Percentiles rank a stretch among this genome's conserved stretches.
These are phyloP conservation scores for Limnephilus auricula DNA, from an alignment of 2,888 invertebrate genomes.

Conservation along the genomic window DNA sequence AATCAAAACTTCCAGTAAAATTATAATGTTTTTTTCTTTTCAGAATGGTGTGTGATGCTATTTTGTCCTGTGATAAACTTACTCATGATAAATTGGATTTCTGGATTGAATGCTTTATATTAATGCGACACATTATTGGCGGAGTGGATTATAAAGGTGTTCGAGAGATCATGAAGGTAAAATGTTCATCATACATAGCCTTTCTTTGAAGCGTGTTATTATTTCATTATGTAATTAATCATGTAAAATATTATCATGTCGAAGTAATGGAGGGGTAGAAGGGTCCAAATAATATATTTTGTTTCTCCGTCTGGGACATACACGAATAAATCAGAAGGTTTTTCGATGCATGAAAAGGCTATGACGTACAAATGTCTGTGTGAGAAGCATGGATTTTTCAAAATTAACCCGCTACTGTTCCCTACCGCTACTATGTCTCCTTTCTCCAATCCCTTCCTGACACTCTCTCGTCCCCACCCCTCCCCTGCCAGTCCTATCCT, in stretches of 20 bases:
- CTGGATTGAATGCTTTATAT: constrained; percentile 92
- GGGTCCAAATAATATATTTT: background rate
- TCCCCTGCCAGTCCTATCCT: no score
- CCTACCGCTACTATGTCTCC: no score
- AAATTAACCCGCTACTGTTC: no score
- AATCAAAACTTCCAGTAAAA: background rate
- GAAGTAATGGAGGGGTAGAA: background rate
- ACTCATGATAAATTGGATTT: constrained; percentile 88
- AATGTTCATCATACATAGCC: constrained; percentile 46
- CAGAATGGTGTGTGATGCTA: constrained; percentile 91
- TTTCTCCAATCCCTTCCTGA: no score
- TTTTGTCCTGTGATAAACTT: constrained; percentile 90
- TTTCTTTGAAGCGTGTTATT: background rate
- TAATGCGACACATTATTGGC: constrained; percentile 90
- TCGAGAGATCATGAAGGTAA: constrained; percentile 92
- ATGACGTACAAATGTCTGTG: no score
- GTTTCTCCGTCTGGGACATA: no score
- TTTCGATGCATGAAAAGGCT: no score
- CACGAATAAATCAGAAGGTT: no score
- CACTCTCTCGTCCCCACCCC: no score
- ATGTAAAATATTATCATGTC: background rate
- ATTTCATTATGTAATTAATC: background rate
- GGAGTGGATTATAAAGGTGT: constrained; percentile 98
- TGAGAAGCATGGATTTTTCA: no score
- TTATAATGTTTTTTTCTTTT: constrained; percentile 67